Evolutionary conservation across 2,797 vertebrate genomes (phyloP).

Genomic region (Pyrrhura leucotis): DNA sequence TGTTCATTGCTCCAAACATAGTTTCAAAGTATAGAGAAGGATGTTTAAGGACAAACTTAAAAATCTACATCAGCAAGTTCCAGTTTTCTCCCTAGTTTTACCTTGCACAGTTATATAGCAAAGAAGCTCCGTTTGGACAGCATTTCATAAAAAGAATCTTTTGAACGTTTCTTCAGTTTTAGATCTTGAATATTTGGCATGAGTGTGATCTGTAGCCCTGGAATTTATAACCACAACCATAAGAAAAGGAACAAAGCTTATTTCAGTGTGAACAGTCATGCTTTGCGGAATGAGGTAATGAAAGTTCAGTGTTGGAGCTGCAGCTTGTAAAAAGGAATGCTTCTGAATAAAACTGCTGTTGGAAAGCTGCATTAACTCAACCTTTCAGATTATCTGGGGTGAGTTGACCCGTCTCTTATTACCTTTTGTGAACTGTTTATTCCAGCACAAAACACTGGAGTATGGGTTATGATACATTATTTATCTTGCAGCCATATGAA

Average conservation of each 20-base stretch:
- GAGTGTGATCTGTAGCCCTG: background rate
- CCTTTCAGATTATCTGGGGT: background rate
- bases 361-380: background rate
- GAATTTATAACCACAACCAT: slow-evolving; percentile 32
- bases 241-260: slow-evolving; percentile 37
- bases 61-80: background rate
- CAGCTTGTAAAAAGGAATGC: background rate
- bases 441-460: background rate
- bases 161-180: background rate
- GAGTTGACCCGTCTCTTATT: background rate
- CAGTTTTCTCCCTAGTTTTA: background rate
- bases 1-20: background rate
- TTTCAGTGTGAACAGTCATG: background rate
- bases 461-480: background rate
- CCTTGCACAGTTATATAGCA: background rate
- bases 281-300: slow-evolving; percentile 47
- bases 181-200: slow-evolving; percentile 22
- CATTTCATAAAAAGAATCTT: background rate
- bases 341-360: background rate
- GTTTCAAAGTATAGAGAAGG: background rate
- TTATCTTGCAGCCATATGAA: background rate
- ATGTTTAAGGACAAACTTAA: background rate
- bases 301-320: background rate
- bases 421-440: background rate
- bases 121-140: slow-evolving; percentile 23